Base-by-base conservation (phyloP, 2,888 invertebrate species). In the Ochlodes sylvanus region DNA sequence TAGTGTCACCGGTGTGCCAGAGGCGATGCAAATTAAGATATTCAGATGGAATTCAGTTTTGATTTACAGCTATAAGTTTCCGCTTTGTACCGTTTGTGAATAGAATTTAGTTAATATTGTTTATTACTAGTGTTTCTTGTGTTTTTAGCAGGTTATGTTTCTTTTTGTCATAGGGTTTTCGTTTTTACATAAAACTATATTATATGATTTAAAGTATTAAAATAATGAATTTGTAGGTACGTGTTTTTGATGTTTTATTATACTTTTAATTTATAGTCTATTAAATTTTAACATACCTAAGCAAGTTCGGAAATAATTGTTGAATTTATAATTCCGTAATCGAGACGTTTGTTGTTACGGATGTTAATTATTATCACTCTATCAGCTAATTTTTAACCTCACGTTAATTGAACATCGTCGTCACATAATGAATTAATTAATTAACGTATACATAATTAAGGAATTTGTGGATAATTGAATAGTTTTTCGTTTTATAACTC, bases 11-110 rank as follows among this genome's bases (percentile, higher is more conserved):
- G 82, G 79, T 80, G 80, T 76, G 86, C 85, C 82, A 76, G 75
- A 75, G 84, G 87, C 86, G 82, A 90, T 89, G 91, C 89, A 90
- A 91, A 91, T 91, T 88, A 89, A 91, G 87, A 88, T 85, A 82
- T 90, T 87, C 79, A 75, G 80, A 82, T 77, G 81, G 84, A 86
- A 87, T 86, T 80, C 79, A 79, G 75, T 76, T 80, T 85, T 89
- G 89, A 90, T 90, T 88, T 88, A 91, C 85, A 81, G 73, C 76
- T 77, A 76, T 78, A 77, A 71, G 73, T 54, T 55, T 55, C 52
- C 65, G 62, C 56, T 56, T 38, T 65, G 42, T 27, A 50, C 55
- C 38, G 63, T 61, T 56, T 68, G 50, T 68, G 58, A 41, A 61
- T 50, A 64, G 52, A 60, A 62, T 62, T 52, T 21, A 6, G 52